phyloP scores from a whole-genome alignment of 2,888 invertebrate genomes.

The Ferdinandea cuprea region DNA sequence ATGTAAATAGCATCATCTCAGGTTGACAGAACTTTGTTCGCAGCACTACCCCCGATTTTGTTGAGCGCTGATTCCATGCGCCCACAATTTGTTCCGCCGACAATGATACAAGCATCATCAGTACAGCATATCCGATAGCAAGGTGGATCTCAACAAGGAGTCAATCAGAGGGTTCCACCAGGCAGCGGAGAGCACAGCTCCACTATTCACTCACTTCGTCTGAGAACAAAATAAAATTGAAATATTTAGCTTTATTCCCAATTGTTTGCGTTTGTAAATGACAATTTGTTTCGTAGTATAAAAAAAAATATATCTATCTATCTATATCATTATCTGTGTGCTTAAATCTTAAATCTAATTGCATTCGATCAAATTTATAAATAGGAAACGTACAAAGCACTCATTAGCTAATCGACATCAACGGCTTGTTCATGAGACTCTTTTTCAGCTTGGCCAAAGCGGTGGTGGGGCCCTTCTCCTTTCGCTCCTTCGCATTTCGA shows the following conservation, averaged over 20 bases:
- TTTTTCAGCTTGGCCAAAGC: constrained; percentile 81
- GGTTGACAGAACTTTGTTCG: too few species aligned
- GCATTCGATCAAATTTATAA: constrained; percentile 3
- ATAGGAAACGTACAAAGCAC: neutral
- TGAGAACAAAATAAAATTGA: constrained; percentile 33
- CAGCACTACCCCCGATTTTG: too few species aligned
- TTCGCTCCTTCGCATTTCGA: constrained; percentile 78
- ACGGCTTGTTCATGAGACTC: constrained; percentile 82
- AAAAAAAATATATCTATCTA: constrained; percentile 19
- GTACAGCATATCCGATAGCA: too few species aligned
- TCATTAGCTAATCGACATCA: constrained; percentile 80
- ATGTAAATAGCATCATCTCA: too few species aligned
- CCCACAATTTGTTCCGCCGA: too few species aligned
- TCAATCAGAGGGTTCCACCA: neutral
- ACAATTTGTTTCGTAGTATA: constrained; percentile 24
- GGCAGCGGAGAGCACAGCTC: too few species aligned
- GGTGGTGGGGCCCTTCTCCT: constrained; percentile 67
- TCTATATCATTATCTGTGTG: neutral
- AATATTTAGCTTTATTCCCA: constrained; percentile 72
- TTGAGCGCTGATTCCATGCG: too few species aligned
- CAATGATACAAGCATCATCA: too few species aligned
- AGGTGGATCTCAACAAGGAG: too few species aligned
- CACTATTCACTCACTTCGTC: too few species aligned
- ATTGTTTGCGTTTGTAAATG: constrained; percentile 16
- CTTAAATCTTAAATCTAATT: constrained; percentile 4